These are phyloP conservation scores for Salminus brasiliensis DNA, from an alignment of 2,113 vertebrate species.

Conservation along the genomic window DNA sequence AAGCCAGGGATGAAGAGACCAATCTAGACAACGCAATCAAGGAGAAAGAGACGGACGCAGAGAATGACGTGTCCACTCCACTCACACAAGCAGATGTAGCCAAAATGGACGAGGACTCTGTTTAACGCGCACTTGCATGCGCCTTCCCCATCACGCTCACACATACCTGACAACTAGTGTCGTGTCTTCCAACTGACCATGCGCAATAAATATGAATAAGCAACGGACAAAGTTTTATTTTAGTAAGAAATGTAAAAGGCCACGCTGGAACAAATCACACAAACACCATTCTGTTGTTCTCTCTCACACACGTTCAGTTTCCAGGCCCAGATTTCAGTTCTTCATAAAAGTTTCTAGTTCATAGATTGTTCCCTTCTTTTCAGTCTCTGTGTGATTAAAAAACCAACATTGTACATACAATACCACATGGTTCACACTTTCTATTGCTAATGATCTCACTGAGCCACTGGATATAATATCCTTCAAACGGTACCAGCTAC, in stretches of 20 bases:
- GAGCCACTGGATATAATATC: background rate
- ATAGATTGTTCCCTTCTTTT: background rate
- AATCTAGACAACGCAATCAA: conserved; percentile 62
- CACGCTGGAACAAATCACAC: too few relatives aligned
- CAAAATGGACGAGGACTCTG: conserved; percentile 68
- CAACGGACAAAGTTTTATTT: background rate
- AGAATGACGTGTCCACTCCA: conserved; percentile 52
- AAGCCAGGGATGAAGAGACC: conserved; percentile 61
- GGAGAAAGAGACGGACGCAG: conserved; percentile 68
- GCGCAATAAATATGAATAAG: conserved; percentile 5
- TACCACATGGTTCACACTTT: background rate
- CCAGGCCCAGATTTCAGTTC: background rate
- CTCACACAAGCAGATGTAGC: conserved; percentile 56
- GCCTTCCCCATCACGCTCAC: background rate
- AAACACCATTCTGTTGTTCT: too few relatives aligned
- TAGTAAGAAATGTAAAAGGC: background rate
- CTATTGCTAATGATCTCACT: background rate
- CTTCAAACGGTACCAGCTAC: background rate
- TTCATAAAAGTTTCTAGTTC: background rate
- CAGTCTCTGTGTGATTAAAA: background rate
- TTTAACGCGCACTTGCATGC: conserved; percentile 48
- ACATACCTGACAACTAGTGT: background rate
- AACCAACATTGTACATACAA: background rate
- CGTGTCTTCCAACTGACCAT: conserved; percentile 19
- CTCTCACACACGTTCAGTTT: background rate